Percentiles rank a stretch among this genome's conserved stretches.
These are phyloP conservation scores for Mallotus villosus DNA, from an alignment of 2,797 vertebrate genomes.

Conservation along the genomic window DNA sequence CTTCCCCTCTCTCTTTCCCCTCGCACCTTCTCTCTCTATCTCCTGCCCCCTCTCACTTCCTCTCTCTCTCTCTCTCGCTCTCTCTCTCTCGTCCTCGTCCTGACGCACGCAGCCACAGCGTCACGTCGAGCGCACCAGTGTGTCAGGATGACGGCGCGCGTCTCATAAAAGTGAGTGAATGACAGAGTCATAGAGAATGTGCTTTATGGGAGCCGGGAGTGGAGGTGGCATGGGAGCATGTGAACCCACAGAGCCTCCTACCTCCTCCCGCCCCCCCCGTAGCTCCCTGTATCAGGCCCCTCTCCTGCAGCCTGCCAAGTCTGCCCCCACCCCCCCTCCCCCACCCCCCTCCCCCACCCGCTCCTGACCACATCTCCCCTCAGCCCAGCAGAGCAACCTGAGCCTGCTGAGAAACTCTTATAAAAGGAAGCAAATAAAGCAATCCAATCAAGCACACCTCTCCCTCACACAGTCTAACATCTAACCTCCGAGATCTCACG, in stretches of 20 bases:
- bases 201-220: slow-evolving; percentile 13
- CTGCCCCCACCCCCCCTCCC: slow-evolving; percentile 27
- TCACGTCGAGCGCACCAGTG: background rate
- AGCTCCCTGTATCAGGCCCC: slow-evolving; percentile 9
- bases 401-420: slow-evolving; percentile 68
- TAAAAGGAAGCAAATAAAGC: slow-evolving; percentile 61
- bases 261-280: background rate
- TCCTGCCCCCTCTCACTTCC: no score
- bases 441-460: slow-evolving; percentile 56
- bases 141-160: slow-evolving; percentile 16
- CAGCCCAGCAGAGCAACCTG: slow-evolving; percentile 55
- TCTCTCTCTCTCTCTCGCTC: no score
- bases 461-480: slow-evolving; percentile 14
- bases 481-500: slow-evolving; percentile 13
- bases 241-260: slow-evolving; percentile 34
- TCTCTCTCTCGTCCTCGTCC: no score
- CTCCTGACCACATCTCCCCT: slow-evolving; percentile 53
- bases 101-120: no score
- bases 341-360: slow-evolving; percentile 30
- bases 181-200: slow-evolving; percentile 19
- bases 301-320: slow-evolving; percentile 16
- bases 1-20: no score
- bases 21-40: no score
- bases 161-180: slow-evolving; percentile 34
- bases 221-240: slow-evolving; percentile 34